These are phyloP conservation scores for Chionis minor DNA, from an alignment of 2,113 vertebrate species.

Conservation along the genomic window DNA sequence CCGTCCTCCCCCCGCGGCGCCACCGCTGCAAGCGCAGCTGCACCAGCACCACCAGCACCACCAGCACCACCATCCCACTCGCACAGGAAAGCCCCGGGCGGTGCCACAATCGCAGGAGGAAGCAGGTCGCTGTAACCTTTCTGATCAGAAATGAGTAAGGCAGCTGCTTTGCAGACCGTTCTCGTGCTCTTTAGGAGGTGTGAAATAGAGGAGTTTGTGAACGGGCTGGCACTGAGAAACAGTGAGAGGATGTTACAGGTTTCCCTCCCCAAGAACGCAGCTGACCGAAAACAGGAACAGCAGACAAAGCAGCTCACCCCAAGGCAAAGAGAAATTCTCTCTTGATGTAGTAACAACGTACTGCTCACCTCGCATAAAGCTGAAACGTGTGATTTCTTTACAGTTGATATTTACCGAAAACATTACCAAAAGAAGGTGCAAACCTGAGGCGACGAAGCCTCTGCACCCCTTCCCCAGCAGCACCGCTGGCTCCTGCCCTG, in stretches of 20 bases:
- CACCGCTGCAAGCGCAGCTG: not conserved
- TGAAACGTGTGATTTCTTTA: not conserved
- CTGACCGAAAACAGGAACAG: not conserved
- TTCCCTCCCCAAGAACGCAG: not conserved
- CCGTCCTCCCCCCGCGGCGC: not conserved
- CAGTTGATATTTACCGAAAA: not conserved
- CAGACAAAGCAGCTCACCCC: not conserved
- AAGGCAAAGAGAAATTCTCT: not conserved
- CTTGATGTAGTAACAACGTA: not conserved
- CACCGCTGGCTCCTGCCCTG: not conserved
- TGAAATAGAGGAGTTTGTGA: constrained; percentile 26
- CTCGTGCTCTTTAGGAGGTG: constrained; percentile 21
- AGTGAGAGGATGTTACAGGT: not conserved
- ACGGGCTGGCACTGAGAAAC: not conserved
- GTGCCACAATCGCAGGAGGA: not conserved
- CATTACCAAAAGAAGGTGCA: not conserved
- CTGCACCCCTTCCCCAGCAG: not conserved
- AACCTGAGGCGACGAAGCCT: not conserved
- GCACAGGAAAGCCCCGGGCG: constrained; percentile 56
- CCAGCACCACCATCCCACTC: not conserved
- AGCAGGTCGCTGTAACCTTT: not conserved
- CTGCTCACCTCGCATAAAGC: not conserved
- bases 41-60: not conserved
- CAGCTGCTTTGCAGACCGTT: not conserved
- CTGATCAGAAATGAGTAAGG: not conserved